Conservation (phyloP, 2,888 invertebrate genomes). For the Marronus borbonicus region DNA sequence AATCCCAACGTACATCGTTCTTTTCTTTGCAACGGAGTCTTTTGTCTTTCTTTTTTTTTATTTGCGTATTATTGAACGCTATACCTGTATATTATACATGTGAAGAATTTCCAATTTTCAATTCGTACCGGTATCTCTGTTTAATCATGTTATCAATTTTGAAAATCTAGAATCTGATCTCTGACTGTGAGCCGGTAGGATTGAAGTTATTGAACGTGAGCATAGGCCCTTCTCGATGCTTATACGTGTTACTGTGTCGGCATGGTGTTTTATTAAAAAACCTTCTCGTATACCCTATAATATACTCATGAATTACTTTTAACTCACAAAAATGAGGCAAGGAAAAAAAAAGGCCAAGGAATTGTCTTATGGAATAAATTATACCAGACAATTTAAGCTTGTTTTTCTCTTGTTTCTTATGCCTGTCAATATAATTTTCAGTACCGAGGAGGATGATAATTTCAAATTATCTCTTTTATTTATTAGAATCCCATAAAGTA, state of each 20-base stretch:
- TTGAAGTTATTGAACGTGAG: constrained; percentile 59
- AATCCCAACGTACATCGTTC: neutral
- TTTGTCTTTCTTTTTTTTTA: constrained; percentile 9
- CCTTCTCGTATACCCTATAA: constrained; percentile 52
- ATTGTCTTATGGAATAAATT: constrained; percentile 50
- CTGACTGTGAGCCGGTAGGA: constrained; percentile 54
- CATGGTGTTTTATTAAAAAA: constrained; percentile 59
- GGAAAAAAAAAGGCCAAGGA: constrained; percentile 36
- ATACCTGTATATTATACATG: constrained; percentile 24
- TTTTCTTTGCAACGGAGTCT: neutral
- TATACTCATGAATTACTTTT: constrained; percentile 48
- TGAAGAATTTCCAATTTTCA: constrained; percentile 56
- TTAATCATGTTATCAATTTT: constrained; percentile 61
- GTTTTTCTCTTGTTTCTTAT: neutral
- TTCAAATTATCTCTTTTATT: constrained; percentile 11
- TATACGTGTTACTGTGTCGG: constrained; percentile 60
- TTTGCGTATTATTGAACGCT: constrained; percentile 27
- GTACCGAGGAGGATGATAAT: neutral
- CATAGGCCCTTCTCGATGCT: constrained; percentile 51
- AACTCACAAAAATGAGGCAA: constrained; percentile 42
- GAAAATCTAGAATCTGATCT: constrained; percentile 60
- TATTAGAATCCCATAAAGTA: constrained; percentile 16
- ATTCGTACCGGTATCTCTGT: constrained; percentile 59
- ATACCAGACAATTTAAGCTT: constrained; percentile 39
- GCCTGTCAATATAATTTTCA: constrained; percentile 24